Base-by-base conservation (phyloP, 2,113 vertebrate genomes). In the Clarias macrocephalus region DNA sequence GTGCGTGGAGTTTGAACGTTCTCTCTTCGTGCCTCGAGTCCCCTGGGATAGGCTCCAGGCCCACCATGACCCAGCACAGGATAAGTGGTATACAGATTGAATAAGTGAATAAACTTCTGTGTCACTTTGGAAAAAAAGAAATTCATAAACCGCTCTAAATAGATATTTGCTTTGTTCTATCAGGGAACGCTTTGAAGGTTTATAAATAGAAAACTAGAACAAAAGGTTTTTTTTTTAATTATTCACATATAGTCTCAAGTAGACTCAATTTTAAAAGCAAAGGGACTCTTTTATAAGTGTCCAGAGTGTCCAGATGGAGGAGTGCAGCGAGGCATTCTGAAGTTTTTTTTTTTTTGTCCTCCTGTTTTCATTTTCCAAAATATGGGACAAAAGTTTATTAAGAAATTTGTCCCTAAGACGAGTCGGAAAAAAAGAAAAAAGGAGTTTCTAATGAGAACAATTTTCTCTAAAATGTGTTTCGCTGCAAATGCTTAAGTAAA, bases 251-350 rank as follows among this genome's bases (percentile, higher is more conserved):
- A 7, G 19, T 63, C 42, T 30, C 80, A 82, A 42, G 21, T n/a
- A n/a, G 7, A 81, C 25, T 81, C 30, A 18, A 15, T 82, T 48
- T 60, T 5, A 48, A 37, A 63, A 65, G 23, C 33, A 15, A 82
- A 33, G 60, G 60, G 33, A 48, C 30, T 13, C 21, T n/a, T 60
- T 79, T n/a, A 79, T 79, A 33, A 81, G 80, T 16, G 59, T 62
- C 59, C 80, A 82, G 23, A 42, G 23, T 63, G 21, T 48, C 80
- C 80, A 82, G 80, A 82, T 63, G 80, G 13, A 82, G 30, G 11
- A 42, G 33, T 25, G 23, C 16, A 48, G 33, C 0, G 5, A 37
- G 59, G 42, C 59, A 13, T 48, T 82, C 57, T 81, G 57, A 23
- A 37, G 3, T 80, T 57, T 60, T 18, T 56, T 60, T 18, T 56